Evolutionary conservation across 2,797 vertebrate species (phyloP), one percentile per base, ranked within the genome.

Genomic region (Pteropus rufus): DNA sequence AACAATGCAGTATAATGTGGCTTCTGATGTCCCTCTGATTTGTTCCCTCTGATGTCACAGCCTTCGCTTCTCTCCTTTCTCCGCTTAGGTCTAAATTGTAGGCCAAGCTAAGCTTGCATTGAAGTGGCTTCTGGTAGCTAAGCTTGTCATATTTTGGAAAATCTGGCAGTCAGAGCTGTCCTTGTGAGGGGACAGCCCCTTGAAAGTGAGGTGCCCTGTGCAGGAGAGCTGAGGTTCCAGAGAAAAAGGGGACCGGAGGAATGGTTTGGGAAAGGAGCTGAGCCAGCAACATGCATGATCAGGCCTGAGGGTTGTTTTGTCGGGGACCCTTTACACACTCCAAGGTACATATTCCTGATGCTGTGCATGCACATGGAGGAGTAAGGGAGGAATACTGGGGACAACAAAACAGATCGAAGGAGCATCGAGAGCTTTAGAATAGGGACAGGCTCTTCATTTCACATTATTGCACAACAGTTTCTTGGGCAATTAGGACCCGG

Each of bases 81-180:
- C 49, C 29, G 56, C 76, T 49, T n/a, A 88, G 31, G 31, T 65
- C 46, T 56, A 54, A 84, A 34, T 3, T 44, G 3, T 11, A 84
- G 82, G 34, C 58, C 81, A 93, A 62, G 58, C 41, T 34, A 49
- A 70, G 8, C 49, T 23, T 73, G 31, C 54, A 31, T 1, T 82
- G 21, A 83, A 96, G 92, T 62, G 69, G 52, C 87, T 79, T 64
- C 89, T 86, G 83, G 84, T 81, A 73, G 65, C 92, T 65, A n/a
- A n/a, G 29, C 65, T 54, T 16, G 46, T 77, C 69, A n/a, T n/a
- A 26, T 29, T 80, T 36, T 23, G 79, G 54, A 83, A 81, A 62
- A 24, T 58, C 91, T 73, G 69, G 69, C 52, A 44, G 21, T 95
- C 93, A 79, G 15, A 83, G 58, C 23, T 70, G 56, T 89, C 93